phyloP scores from a whole-genome alignment of 2,888 invertebrate genomes.

The Andrena flavipes region DNA sequence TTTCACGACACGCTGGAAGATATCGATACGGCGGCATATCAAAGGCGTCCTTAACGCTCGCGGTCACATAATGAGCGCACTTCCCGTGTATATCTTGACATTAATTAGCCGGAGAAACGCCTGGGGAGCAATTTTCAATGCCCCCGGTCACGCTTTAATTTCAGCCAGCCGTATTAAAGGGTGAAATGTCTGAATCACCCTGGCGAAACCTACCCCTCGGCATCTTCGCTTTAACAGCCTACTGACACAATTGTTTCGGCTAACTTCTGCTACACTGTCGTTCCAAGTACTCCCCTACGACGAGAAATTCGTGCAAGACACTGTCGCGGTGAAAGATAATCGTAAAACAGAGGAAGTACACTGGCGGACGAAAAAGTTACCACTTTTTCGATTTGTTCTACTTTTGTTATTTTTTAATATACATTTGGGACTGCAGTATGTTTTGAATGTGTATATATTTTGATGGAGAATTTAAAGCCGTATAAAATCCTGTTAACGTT shows the following conservation, averaged over 20 bases:
- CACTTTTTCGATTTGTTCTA: too few relatives aligned
- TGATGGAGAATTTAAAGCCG: too few relatives aligned
- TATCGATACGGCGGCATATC: constrained; percentile 31
- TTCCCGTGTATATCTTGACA: constrained; percentile 36
- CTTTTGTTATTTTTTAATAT: too few relatives aligned
- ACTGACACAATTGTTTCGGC: not conserved
- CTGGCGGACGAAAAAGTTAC: too few relatives aligned
- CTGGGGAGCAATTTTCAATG: constrained; percentile 29
- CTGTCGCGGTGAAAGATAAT: too few relatives aligned
- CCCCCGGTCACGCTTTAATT: constrained; percentile 32
- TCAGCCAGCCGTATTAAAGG: constrained; percentile 20
- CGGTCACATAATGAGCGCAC: constrained; percentile 25
- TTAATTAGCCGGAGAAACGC: constrained; percentile 48
- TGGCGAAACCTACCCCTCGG: not conserved
- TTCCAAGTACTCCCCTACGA: not conserved
- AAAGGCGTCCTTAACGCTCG: constrained; percentile 32
- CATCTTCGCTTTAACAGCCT: constrained; percentile 4
- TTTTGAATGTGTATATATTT: too few relatives aligned
- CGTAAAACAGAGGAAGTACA: too few relatives aligned
- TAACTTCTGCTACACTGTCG: not conserved
- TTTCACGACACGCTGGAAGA: not conserved
- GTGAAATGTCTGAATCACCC: constrained; percentile 16
- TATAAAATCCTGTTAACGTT: too few relatives aligned
- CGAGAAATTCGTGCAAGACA: not conserved
- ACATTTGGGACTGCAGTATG: too few relatives aligned